Base-by-base conservation (phyloP, 2,797 vertebrate genomes). In the Sarcophilus harrisii region DNA sequence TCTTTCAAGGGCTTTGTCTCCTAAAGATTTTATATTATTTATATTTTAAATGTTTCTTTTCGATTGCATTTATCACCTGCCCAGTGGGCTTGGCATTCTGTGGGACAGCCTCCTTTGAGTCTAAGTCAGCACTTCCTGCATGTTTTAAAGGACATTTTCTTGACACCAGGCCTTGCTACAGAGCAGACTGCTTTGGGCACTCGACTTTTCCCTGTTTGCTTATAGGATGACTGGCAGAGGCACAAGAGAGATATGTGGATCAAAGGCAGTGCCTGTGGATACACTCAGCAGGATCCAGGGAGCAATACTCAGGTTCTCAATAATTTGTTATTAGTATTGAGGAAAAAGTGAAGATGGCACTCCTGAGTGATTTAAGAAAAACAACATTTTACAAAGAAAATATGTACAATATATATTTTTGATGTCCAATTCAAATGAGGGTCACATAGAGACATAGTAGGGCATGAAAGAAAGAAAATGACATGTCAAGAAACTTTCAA, bases 381-480 rank as follows among this genome's bases (percentile, higher is more conserved):
- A 96, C 45, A 66, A 30, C n/a, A 93, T 95, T 94, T 95, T 81
- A 30, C 55, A 57, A 94, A 94, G 58, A 93, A 96, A 96, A 94
- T 93, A 87, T 30, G 81, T 32, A n/a, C 30, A 73, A 66, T 38
- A 91, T 66, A 14, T 91, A 62, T 92, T 92, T 96, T 91, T 91
- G 29, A 94, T 90, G 57, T 94, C 59, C 28, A n/a, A 93, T 87
- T 93, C 29, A 49, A 87, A 94, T 90, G 66, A 90, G 30, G 29
- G 55, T 90, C 21, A 28, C 52, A 57, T 24, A 66, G 66, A 92
- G 58, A 57, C 90, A 32, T 27, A 30, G n/a, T 62, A 91, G 24
- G 55, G 1, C 1, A 58, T 8, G 13, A 14, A 73, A 52, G 18
- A 90, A 91, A 96, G 27, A 30, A 93, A 57, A 59, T 12, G 54